Percentiles rank a stretch among this genome's conserved stretches.
Conservation (phyloP, 1,140 invertebrate genomes). For the Papilio aristodemus region DNA sequence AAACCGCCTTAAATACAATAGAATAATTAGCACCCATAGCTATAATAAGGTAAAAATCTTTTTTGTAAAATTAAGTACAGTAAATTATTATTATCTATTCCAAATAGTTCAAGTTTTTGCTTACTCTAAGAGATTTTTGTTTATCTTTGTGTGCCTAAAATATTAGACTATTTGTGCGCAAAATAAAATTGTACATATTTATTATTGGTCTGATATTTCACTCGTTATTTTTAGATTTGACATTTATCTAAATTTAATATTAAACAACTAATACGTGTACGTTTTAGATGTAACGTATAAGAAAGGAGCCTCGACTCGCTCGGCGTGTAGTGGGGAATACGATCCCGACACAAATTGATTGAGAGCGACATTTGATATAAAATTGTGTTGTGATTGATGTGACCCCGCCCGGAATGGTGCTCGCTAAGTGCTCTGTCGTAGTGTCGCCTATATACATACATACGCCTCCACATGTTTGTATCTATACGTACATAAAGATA, state of each 20-base stretch:
- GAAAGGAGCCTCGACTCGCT: constrained; percentile 50
- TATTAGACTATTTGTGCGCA: too few species aligned
- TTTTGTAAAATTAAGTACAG: too few species aligned
- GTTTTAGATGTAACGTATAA: constrained; percentile 45
- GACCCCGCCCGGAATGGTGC: constrained; percentile 52
- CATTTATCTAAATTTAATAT: constrained; percentile 1
- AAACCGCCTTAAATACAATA: too few species aligned
- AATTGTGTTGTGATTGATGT: constrained; percentile 79
- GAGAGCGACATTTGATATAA: constrained; percentile 80
- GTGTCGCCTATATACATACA: constrained; percentile 47
- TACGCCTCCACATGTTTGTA: constrained; percentile 35
- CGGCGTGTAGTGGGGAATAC: constrained; percentile 60
- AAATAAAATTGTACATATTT: neutral
- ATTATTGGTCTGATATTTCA: neutral
- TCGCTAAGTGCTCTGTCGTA: constrained; percentile 71
- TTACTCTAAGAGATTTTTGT: too few species aligned
- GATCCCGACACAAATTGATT: constrained; percentile 78
- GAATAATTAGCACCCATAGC: too few species aligned
- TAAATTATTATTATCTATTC: too few species aligned
- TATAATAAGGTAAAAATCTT: too few species aligned
- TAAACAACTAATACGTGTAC: constrained; percentile 6
- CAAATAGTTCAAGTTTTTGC: too few species aligned
- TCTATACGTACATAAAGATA: constrained; percentile 42
- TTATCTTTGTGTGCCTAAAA: too few species aligned
- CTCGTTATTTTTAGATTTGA: neutral